These are phyloP conservation scores for Ctenomys sociabilis DNA, from an alignment of 2,113 vertebrate species.

Conservation along the genomic window DNA sequence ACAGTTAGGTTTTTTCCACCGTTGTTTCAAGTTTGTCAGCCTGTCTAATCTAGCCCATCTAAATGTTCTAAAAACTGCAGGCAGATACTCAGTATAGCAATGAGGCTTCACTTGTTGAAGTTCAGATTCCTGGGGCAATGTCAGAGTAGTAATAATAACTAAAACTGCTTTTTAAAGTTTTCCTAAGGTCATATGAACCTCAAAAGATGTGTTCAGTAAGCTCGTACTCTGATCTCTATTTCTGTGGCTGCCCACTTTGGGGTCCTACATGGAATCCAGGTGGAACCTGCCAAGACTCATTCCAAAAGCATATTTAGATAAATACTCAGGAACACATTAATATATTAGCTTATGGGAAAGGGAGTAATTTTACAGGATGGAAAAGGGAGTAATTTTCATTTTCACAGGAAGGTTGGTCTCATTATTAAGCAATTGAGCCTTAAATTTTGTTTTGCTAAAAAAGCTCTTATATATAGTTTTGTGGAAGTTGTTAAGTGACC, in stretches of 20 bases:
- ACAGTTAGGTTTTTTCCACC: conserved; percentile 74
- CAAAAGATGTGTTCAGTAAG: neutral
- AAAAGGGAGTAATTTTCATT: neutral
- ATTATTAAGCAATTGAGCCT: neutral
- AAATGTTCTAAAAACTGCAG: conserved; percentile 76
- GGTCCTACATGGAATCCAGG: neutral
- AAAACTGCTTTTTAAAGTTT: neutral
- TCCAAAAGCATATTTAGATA: neutral
- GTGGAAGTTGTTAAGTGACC: conserved; percentile 83
- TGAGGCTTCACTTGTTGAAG: conserved; percentile 75
- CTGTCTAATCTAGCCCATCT: conserved; percentile 78
- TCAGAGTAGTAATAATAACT: neutral
- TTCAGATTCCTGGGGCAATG: conserved; percentile 65
- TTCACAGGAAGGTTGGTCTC: neutral
- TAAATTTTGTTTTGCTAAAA: neutral
- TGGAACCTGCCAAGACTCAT: neutral
- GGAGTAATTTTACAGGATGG: neutral
- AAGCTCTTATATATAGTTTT: conserved; percentile 35
- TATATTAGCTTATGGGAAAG: neutral
- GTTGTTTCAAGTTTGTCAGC: conserved; percentile 76
- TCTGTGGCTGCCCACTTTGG: neutral
- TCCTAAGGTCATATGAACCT: neutral
- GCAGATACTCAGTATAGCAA: conserved; percentile 53
- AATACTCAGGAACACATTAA: neutral
- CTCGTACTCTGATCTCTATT: accelerated